These are phyloP conservation scores for Stictocephala bisonia DNA, from an alignment of 2,888 invertebrate genomes.

Conservation along the genomic window DNA sequence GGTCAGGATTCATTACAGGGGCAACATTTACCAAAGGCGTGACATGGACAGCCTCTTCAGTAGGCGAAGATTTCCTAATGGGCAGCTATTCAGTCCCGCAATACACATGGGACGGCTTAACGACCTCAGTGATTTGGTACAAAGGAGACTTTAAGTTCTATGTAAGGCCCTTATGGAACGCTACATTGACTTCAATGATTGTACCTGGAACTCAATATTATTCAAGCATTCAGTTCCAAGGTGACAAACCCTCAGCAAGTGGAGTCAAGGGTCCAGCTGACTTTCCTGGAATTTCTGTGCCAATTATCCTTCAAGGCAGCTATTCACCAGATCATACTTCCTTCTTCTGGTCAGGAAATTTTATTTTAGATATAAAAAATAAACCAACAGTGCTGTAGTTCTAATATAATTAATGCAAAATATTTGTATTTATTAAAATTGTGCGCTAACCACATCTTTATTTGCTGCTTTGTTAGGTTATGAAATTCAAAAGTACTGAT, in stretches of 20 bases:
- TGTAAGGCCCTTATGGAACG: conserved; percentile 48
- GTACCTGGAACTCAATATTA: conserved; percentile 53
- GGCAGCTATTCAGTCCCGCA: conserved; percentile 49
- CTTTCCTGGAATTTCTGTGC: conserved; percentile 30
- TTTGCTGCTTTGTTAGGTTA: too few species aligned
- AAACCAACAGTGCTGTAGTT: too few species aligned
- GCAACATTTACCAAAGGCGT: conserved; percentile 12
- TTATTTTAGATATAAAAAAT: conserved; percentile 41
- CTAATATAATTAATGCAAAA: too few species aligned
- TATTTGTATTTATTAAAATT: too few species aligned
- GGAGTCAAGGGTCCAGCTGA: neutral
- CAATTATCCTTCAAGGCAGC: conserved; percentile 50
- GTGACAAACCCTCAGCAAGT: neutral
- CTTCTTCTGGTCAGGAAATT: conserved; percentile 52
- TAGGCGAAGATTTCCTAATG: neutral
- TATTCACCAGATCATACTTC: conserved; percentile 47
- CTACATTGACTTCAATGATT: conserved; percentile 50
- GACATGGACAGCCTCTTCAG: conserved; percentile 20
- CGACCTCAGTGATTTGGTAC: conserved; percentile 50
- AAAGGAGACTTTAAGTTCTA: conserved; percentile 54
- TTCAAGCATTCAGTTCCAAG: conserved; percentile 50
- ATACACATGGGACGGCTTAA: conserved; percentile 50
- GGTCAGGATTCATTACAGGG: conserved; percentile 29
- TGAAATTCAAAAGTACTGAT: too few species aligned
- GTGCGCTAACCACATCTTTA: too few species aligned